Base-by-base conservation (phyloP, 2,888 invertebrate genomes). In the Geophilus truncorum region DNA sequence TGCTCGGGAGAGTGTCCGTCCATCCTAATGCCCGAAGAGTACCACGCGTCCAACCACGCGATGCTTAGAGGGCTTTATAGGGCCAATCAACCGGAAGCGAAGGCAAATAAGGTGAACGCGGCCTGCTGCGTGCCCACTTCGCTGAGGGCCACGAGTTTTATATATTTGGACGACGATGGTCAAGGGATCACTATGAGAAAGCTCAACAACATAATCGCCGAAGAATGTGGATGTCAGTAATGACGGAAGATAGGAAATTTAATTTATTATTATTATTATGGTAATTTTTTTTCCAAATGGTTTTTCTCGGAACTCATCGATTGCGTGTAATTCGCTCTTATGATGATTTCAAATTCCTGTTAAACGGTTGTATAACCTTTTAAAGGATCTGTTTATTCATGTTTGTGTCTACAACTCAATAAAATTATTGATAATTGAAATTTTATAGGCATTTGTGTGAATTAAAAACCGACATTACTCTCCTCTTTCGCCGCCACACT, bases 201-300 rank as follows among this genome's bases (percentile, higher is more conserved):
- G 30, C 32, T 77, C 4, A 30, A 32, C 28, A 77, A 77, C 77
- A 30, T 77, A 9, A 36, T 77, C 15, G 77, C 77, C 34, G 77
- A 77, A 34, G 77, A 77, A 77, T 77, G 77, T 77, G 77, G 77
- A 21, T 77, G 77, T 36, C 77, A 30, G n/a, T 77, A 77, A 77
- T 21, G n/a, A 77, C 4, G 9, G 15, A 51, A 9, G 7, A 21
- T n/a, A 4, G n/a, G 18, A 57, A 15, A 15, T 23, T 25, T 23
- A 57, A 57, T 21, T 57, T 57, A 57, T 57, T 40, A n/a, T n/a
- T n/a, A n/a, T n/a, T n/a, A n/a, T n/a, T n/a, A n/a, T n/a, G n/a
- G n/a, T n/a, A n/a, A n/a, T n/a, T n/a, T n/a, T n/a, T n/a, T n/a
- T n/a, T n/a, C n/a, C n/a, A n/a, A n/a, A n/a, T n/a, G n/a, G n/a